Base-by-base conservation (phyloP, 1,140 invertebrate genomes). In the Onthophagus taurus region DNA sequence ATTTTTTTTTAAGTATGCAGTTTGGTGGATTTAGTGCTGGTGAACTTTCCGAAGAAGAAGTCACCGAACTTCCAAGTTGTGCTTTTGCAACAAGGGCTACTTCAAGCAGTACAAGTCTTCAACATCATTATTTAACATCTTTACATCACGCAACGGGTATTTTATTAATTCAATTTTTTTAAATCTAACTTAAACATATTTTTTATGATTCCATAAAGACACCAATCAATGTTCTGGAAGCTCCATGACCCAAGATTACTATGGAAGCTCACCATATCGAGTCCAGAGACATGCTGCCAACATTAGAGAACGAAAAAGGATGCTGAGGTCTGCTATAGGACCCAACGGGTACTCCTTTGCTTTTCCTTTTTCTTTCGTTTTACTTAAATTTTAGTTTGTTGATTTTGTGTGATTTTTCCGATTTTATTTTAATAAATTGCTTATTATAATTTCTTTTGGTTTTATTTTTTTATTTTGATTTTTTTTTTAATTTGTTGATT, bases 281-380 rank as follows among this genome's bases (percentile, higher is more conserved):
- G 83, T 89, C 31, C 88, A 91, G 62, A 72, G 89, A 45, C 86
- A 90, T 52, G 86, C 89, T 2, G 90, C 91, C 24, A 95, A 92
- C 67, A 85, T 95, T 37, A 75, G 93, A 29, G 93, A 97, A 71
- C 74, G 92, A 55, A 91, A 92, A 72, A 77, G 93, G 58, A 96
- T 97, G 89, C 82, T 96, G 74, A 91, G 89, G 86, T 91, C 83
- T 74, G 77, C 76, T 73, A 65, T 65, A 61, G 63, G 63, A 63
- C 76, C 77, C 71, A 79, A 76, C 74, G 76, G 77, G 77, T 80
- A 79, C 69, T 55, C 48, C 43, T n/a, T n/a, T n/a, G n/a, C n/a
- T n/a, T n/a, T n/a, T n/a, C n/a, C n/a, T n/a, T n/a, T 37, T 37
- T 37, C n/a, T 23, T 37, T 20, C 14, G 11, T 23, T 34, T 14